phyloP scores from a whole-genome alignment of 2,113 vertebrate genomes.

The Scalopus aquaticus region DNA sequence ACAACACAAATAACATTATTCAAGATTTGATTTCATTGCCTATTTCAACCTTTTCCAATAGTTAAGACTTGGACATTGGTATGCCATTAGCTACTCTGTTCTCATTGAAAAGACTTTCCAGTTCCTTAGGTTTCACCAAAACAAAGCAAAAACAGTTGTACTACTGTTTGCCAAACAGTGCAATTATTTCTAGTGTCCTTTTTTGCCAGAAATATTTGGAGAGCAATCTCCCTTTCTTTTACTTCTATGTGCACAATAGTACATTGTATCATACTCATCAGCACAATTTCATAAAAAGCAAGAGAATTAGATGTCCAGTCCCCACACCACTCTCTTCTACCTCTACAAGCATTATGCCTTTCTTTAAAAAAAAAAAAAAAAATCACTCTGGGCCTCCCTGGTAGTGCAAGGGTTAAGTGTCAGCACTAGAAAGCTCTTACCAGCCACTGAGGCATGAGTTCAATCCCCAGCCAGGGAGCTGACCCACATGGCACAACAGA shows the following conservation, averaged over 20 bases:
- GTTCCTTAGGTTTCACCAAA: slow-evolving; percentile 46
- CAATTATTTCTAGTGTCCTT: not conserved
- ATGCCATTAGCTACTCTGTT: not conserved
- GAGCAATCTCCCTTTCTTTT: not conserved
- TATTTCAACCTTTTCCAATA: slow-evolving; percentile 59
- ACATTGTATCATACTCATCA: slow-evolving; percentile 12
- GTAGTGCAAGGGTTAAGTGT: too few species aligned
- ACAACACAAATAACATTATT: slow-evolving; percentile 79
- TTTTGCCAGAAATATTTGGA: slow-evolving; percentile 37
- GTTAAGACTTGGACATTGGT: slow-evolving; percentile 50
- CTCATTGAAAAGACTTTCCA: slow-evolving; percentile 38
- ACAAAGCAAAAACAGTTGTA: slow-evolving; percentile 57
- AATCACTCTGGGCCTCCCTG: too few species aligned
- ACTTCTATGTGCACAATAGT: slow-evolving; percentile 34
- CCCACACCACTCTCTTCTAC: slow-evolving; percentile 46
- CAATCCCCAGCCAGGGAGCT: too few species aligned
- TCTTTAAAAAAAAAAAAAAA: slow-evolving; percentile 20
- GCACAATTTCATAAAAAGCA: slow-evolving; percentile 44
- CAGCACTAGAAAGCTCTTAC: too few species aligned
- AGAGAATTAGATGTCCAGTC: slow-evolving; percentile 8
- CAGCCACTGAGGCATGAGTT: too few species aligned
- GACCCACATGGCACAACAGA: too few species aligned
- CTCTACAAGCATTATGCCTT: slow-evolving; percentile 15
- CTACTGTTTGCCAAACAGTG: slow-evolving; percentile 36
- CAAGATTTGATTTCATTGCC: slow-evolving; percentile 66